Conservation (phyloP, 2,113 vertebrate species). For the Tenrec ecaudatus region DNA sequence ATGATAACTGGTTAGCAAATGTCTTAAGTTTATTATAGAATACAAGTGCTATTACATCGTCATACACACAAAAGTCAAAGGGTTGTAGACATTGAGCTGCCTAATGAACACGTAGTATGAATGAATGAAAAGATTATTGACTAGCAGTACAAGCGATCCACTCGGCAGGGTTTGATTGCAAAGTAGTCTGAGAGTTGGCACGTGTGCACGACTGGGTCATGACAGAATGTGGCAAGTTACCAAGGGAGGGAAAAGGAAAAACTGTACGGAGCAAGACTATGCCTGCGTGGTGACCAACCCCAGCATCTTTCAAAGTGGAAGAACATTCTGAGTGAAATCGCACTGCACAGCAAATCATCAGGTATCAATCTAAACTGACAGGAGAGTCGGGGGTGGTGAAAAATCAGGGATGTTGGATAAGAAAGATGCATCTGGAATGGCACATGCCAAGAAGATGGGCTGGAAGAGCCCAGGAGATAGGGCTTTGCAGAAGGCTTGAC, state of each 20-base stretch:
- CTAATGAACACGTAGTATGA: slow-evolving; percentile 61
- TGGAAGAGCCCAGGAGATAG: neutral
- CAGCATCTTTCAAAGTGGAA: neutral
- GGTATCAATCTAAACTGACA: neutral
- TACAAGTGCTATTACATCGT: neutral
- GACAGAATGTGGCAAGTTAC: neutral
- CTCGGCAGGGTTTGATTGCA: slow-evolving; percentile 54
- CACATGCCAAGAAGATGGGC: neutral
- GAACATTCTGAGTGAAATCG: neutral
- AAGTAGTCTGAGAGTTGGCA: slow-evolving; percentile 7
- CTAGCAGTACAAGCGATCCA: slow-evolving; percentile 35
- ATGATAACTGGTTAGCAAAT: neutral
- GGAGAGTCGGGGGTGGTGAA: neutral
- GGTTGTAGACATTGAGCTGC: slow-evolving; percentile 41
- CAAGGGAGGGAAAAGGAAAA: slow-evolving; percentile 3
- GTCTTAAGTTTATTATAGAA: slow-evolving; percentile 38
- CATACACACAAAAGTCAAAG: slow-evolving; percentile 41
- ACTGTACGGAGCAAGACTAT: neutral
- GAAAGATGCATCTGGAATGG: neutral
- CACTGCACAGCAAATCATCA: fast-evolving
- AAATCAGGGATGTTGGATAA: neutral
- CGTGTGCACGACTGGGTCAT: neutral
- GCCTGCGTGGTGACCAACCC: neutral
- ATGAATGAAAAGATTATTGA: slow-evolving; percentile 62
- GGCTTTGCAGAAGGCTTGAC: slow-evolving; percentile 30